phyloP scores from a whole-genome alignment of 2,797 vertebrate genomes.

The Chaunax sp. region DNA sequence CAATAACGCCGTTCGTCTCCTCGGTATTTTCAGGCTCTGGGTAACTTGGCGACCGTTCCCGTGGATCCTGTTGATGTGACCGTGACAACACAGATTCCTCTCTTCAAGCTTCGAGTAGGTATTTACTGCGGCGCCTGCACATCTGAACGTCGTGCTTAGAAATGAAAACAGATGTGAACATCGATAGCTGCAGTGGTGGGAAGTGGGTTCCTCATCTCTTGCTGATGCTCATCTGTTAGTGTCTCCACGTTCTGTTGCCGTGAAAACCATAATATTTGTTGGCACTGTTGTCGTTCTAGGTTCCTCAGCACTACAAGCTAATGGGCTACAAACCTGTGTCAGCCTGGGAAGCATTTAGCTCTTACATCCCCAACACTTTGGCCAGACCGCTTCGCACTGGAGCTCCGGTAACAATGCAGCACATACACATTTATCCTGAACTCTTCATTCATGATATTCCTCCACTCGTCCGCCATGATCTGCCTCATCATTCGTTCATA shows the following conservation, averaged over 20 bases:
- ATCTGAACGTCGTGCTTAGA: not conserved
- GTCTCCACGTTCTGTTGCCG: not conserved
- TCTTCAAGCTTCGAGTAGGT: conserved; percentile 80
- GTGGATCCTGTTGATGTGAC: conserved; percentile 59
- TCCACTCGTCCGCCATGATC: not conserved
- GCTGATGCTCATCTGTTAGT: too few species aligned
- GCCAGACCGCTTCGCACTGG: conserved; percentile 70
- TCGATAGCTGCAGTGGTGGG: not conserved
- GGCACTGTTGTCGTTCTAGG: conserved; percentile 56
- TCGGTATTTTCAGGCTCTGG: conserved; percentile 64
- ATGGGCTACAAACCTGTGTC: conserved; percentile 77
- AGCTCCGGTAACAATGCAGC: conserved; percentile 59
- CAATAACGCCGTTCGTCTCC: conserved; percentile 45
- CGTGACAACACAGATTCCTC: conserved; percentile 66
- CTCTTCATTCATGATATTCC: not conserved
- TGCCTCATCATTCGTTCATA: not conserved
- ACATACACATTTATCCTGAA: not conserved
- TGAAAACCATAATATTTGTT: conserved; percentile 8
- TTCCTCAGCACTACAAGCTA: conserved; percentile 78
- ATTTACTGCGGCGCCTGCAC: conserved; percentile 1
- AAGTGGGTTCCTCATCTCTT: too few species aligned
- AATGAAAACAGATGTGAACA: not conserved
- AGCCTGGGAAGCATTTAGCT: conserved; percentile 68
- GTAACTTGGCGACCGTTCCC: conserved; percentile 51
- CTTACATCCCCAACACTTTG: conserved; percentile 51